phyloP scores from a whole-genome alignment of 1,140 invertebrate species.

The Leucophenga varia region DNA sequence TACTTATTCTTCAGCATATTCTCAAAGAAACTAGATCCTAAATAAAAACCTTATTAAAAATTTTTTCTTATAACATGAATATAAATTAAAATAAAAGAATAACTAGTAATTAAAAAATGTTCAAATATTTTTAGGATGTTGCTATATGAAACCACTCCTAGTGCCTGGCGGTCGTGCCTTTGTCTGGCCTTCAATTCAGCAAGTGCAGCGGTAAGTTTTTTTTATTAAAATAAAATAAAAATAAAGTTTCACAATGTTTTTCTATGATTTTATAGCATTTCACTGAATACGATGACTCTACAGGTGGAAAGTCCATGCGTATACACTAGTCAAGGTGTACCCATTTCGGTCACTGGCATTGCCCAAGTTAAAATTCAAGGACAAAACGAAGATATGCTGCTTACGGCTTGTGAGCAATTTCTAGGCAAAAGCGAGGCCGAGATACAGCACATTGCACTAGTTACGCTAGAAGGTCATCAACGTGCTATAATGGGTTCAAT shows the following conservation, averaged over 20 bases:
- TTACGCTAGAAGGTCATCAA: conserved; percentile 96
- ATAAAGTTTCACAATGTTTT: conserved; percentile 6
- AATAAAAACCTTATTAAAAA: too few species aligned
- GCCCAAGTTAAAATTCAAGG: conserved; percentile 98
- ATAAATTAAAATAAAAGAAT: too few species aligned
- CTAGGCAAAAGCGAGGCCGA: conserved; percentile 87
- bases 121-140: conserved; percentile 71
- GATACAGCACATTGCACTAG: conserved; percentile 90
- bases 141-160: conserved; percentile 84
- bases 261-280: conserved; percentile 79
- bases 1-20: too few species aligned
- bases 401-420: conserved; percentile 96
- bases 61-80: too few species aligned
- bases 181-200: conserved; percentile 93
- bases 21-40: too few species aligned
- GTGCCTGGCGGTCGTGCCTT: conserved; percentile 95
- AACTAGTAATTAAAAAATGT: too few species aligned
- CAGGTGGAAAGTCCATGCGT: conserved; percentile 89
- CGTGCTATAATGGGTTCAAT: conserved; percentile 98
- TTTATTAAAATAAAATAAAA: too few species aligned
- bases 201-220: conserved; percentile 79
- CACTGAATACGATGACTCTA: conserved; percentile 94
- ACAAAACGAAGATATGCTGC: conserved; percentile 94
- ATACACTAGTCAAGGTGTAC: conserved; percentile 94
- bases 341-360: conserved; percentile 95